Percentiles rank a stretch among this genome's conserved stretches.
These are phyloP conservation scores for Mystacornis crossleyi DNA, from an alignment of 2,113 vertebrate species.

Conservation along the genomic window DNA sequence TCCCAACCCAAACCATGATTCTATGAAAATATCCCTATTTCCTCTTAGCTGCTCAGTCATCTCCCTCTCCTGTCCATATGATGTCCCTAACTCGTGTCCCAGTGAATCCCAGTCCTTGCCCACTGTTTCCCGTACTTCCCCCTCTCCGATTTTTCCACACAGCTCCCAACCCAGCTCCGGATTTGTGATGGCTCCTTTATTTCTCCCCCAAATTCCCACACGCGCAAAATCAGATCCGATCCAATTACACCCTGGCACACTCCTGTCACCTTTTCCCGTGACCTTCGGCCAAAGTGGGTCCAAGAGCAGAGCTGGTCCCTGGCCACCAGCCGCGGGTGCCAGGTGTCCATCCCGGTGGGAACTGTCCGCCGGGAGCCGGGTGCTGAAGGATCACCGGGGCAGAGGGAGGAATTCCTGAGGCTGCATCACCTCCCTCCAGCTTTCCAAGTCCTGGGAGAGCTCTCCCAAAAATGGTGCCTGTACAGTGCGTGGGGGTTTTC, in stretches of 20 bases:
- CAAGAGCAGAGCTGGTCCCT: not conserved
- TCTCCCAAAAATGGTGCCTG: not conserved
- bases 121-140: rapidly evolving
- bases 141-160: not conserved
- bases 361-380: not conserved
- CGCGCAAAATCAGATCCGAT: rapidly evolving
- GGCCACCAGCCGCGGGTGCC: rapidly evolving
- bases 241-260: rapidly evolving
- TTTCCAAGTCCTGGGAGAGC: not conserved
- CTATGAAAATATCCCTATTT: not conserved
- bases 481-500: rapidly evolving
- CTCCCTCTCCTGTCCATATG: not conserved
- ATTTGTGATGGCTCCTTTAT: not conserved
- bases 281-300: rapidly evolving
- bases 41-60: not conserved
- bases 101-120: not conserved
- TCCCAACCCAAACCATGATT: not conserved
- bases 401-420: rapidly evolving
- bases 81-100: not conserved
- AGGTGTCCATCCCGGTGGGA: rapidly evolving
- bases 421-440: rapidly evolving
- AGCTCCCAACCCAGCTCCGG: rapidly evolving
- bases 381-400: not conserved
- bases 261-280: not conserved
- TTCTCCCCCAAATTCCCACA: not conserved